Percentiles rank a stretch among this genome's conserved stretches.
These are phyloP conservation scores for Ferrisia virgata DNA, from an alignment of 2,888 invertebrate species.

Conservation along the genomic window DNA sequence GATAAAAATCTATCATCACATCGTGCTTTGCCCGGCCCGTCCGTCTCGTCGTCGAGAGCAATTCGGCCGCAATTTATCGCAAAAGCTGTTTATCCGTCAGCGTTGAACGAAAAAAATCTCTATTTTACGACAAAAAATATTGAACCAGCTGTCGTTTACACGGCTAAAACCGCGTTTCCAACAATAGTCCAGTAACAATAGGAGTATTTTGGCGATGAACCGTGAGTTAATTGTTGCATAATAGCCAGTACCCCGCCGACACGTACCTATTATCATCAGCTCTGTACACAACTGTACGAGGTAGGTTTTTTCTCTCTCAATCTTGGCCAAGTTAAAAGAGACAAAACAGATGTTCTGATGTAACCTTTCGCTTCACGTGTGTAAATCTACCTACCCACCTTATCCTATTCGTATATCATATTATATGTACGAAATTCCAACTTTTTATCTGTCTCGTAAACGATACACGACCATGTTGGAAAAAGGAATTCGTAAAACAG, in stretches of 20 bases:
- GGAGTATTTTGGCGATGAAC: conserved; percentile 44
- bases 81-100: conserved; percentile 35
- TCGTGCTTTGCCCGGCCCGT: too few relatives aligned
- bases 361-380: neutral
- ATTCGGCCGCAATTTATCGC: neutral
- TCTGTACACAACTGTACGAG: too few relatives aligned
- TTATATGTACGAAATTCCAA: neutral
- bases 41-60: too few relatives aligned
- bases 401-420: too few relatives aligned
- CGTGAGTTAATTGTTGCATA: conserved; percentile 45
- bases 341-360: conserved; percentile 42
- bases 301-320: conserved; percentile 35
- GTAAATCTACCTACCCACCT: neutral
- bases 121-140: conserved; percentile 42
- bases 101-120: conserved; percentile 15
- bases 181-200: conserved; percentile 35
- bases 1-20: too few relatives aligned
- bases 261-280: conserved; percentile 36
- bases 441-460: neutral
- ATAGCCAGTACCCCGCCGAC: conserved; percentile 44
- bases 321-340: conserved; percentile 15
- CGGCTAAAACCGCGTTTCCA: conserved; percentile 38
- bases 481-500: conserved; percentile 38
- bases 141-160: conserved; percentile 43
- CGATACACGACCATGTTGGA: neutral